A percentile compares a stretch with the other conserved stretches of the same genome.
These are phyloP conservation scores for Echiichthys vipera DNA, from an alignment of 2,797 vertebrate genomes.

Conservation along the genomic window DNA sequence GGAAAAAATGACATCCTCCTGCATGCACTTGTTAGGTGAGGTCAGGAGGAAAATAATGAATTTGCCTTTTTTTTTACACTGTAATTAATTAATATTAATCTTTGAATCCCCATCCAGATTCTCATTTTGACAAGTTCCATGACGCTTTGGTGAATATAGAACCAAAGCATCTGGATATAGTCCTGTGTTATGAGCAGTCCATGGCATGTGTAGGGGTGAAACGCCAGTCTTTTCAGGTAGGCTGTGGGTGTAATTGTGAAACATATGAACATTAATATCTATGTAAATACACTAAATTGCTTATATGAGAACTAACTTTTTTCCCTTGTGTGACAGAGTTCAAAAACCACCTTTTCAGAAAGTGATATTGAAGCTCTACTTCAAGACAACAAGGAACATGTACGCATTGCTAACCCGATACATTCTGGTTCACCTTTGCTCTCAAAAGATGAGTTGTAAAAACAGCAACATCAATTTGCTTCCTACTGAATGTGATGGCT, in stretches of 20 bases:
- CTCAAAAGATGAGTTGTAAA: slow-evolving; percentile 70
- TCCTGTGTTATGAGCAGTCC: slow-evolving; percentile 76
- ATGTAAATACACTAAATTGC: background rate
- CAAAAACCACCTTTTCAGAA: slow-evolving; percentile 54
- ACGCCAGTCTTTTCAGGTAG: slow-evolving; percentile 59
- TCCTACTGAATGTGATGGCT: background rate
- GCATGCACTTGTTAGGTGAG: slow-evolving; percentile 73
- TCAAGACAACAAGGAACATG: slow-evolving; percentile 58
- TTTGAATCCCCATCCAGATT: slow-evolving; percentile 48
- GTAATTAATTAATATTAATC: background rate
- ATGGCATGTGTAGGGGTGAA: slow-evolving; percentile 76
- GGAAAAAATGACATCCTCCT: slow-evolving; percentile 62
- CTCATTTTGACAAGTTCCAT: slow-evolving; percentile 58
- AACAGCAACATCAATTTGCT: background rate
- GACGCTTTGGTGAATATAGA: slow-evolving; percentile 54
- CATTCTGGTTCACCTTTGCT: slow-evolving; percentile 15
- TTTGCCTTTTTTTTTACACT: slow-evolving; percentile 3
- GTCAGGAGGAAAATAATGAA: background rate
- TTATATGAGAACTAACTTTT: slow-evolving; percentile 4
- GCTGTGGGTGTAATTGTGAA: background rate
- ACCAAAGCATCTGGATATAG: slow-evolving; percentile 56
- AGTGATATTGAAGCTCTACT: slow-evolving; percentile 66
- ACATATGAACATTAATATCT: background rate
- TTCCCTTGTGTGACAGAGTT: slow-evolving; percentile 49
- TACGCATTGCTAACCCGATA: slow-evolving; percentile 61